These are phyloP conservation scores for Coreoperca whiteheadi DNA, from an alignment of 2,113 vertebrate genomes.

Conservation along the genomic window DNA sequence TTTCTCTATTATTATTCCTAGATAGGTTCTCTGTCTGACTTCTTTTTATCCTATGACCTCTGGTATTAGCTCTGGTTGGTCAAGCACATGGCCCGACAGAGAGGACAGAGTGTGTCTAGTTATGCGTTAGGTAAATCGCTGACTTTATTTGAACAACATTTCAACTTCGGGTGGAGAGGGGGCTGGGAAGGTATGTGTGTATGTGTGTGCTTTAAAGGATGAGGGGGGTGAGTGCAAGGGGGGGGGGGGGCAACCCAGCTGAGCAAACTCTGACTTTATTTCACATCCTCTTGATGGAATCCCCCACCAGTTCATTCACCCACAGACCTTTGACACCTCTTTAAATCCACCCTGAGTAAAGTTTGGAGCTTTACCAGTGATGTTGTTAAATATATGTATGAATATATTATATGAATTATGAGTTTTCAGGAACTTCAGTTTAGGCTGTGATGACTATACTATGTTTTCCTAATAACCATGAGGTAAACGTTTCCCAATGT, in stretches of 20 bases:
- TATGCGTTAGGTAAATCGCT: constrained; percentile 73
- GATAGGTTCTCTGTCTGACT: neutral
- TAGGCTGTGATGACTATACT: neutral
- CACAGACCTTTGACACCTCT: constrained; percentile 27
- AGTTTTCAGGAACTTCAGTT: neutral
- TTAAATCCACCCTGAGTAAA: constrained; percentile 61
- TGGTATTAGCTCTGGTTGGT: constrained; percentile 44
- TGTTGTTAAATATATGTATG: neutral
- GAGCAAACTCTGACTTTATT: constrained; percentile 83
- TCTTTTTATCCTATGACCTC: constrained; percentile 37
- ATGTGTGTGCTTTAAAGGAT: constrained; percentile 54
- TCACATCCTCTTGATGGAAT: constrained; percentile 79
- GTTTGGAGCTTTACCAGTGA: neutral
- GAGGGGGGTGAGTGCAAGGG: constrained; percentile 3
- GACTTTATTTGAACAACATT: constrained; percentile 78
- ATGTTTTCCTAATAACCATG: neutral
- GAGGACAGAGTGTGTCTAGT: constrained; percentile 42
- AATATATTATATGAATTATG: no score
- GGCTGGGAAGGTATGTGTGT: constrained; percentile 64
- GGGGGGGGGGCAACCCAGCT: constrained; percentile 69
- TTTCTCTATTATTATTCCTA: neutral
- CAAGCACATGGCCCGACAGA: constrained; percentile 52
- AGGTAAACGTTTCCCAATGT: neutral
- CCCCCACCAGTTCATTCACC: constrained; percentile 64
- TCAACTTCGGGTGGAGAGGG: constrained; percentile 46